Percentiles rank a stretch among this genome's conserved stretches.
phyloP scores from a whole-genome alignment of 1,140 invertebrate genomes.

The Bombus difficillimus region DNA sequence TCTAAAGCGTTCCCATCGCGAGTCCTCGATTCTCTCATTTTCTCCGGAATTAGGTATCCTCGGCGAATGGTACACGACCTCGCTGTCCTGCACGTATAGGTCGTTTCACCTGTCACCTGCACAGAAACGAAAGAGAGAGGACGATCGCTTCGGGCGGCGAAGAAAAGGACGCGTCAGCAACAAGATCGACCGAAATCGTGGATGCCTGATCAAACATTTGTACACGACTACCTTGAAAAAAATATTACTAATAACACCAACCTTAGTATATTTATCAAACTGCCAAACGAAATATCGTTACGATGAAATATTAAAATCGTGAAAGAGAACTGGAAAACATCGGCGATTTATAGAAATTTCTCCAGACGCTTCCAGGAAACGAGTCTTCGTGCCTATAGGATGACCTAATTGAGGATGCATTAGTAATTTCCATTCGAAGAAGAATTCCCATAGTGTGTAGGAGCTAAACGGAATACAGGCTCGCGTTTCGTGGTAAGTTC shows the following conservation, averaged over 20 bases:
- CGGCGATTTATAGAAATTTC: no score
- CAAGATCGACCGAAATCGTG: conserved; percentile 52
- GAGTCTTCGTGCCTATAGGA: neutral
- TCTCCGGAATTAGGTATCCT: conserved; percentile 67
- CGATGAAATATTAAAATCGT: neutral
- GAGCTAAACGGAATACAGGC: conserved; percentile 14
- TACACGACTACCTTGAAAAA: neutral
- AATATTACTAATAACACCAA: neutral
- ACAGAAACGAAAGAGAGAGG: conserved; percentile 69
- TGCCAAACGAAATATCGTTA: neutral
- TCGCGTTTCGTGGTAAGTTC: conserved; percentile 43
- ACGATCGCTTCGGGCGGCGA: conserved; percentile 61
- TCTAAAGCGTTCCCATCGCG: conserved; percentile 52
- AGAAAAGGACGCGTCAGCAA: conserved; percentile 59
- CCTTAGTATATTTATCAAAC: neutral
- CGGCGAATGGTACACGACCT: conserved; percentile 66
- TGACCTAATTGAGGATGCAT: neutral
- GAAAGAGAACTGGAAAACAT: no score
- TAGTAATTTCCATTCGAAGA: conserved; percentile 3
- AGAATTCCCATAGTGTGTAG: conserved; percentile 8
- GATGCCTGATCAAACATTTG: neutral
- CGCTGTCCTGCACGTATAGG: conserved; percentile 66
- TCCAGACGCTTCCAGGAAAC: neutral
- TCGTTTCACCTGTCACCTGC: conserved; percentile 71
- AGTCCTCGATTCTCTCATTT: conserved; percentile 60